A percentile compares a stretch with the other conserved stretches of the same genome.
Conservation (phyloP, 2,888 invertebrate species). For the Hydrotaea diabolus region DNA sequence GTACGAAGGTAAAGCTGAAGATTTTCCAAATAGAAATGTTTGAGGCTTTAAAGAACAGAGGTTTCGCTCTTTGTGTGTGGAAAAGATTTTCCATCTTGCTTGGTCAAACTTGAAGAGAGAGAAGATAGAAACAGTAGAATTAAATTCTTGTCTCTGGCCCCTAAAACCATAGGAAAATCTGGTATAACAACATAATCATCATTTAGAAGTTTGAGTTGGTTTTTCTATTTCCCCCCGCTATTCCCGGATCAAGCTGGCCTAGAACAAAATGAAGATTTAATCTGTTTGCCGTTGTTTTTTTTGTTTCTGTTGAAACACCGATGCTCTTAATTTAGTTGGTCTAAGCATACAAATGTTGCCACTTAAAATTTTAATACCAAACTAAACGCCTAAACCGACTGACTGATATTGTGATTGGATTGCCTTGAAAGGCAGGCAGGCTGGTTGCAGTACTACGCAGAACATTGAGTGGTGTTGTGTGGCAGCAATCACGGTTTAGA, state of each 20-base stretch:
- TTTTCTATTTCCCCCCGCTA: neutral
- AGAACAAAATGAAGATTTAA: constrained; percentile 44
- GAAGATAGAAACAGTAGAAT: neutral
- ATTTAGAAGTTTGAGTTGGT: constrained; percentile 21
- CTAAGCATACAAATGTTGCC: constrained; percentile 65
- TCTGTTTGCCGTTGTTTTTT: constrained; percentile 1
- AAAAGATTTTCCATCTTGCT: no score
- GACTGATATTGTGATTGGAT: constrained; percentile 46
- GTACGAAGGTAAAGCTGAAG: neutral
- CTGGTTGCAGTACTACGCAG: no score
- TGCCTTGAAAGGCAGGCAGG: constrained; percentile 26
- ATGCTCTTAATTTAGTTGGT: constrained; percentile 60
- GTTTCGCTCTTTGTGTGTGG: neutral
- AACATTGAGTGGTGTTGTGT: no score
- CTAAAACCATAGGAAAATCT: constrained; percentile 24
- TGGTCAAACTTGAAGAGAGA: neutral
- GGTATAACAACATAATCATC: constrained; percentile 55
- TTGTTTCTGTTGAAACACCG: neutral
- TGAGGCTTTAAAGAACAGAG: neutral
- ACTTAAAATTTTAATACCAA: constrained; percentile 65
- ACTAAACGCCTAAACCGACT: constrained; percentile 54
- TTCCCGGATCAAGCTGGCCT: neutral
- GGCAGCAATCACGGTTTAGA: neutral
- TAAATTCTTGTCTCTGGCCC: neutral
- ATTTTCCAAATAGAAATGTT: neutral